A percentile compares a stretch with the other conserved stretches of the same genome.
These are phyloP conservation scores for Cossypha caffra DNA, from an alignment of 2,797 vertebrate species.

Conservation along the genomic window DNA sequence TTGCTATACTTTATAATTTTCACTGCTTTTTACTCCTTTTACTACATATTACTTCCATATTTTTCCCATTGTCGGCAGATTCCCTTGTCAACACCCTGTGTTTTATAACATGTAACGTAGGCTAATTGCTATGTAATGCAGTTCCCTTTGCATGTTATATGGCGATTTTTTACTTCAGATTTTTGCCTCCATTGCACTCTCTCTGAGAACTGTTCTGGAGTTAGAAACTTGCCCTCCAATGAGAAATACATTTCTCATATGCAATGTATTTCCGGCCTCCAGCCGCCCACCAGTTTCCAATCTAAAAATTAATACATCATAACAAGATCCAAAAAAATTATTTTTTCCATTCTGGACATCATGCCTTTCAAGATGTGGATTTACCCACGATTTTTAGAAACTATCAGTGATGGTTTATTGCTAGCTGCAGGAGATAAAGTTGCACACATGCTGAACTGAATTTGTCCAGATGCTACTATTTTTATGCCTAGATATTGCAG, in stretches of 20 bases:
- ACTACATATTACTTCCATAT: neutral
- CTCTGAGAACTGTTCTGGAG: neutral
- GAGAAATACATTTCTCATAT: neutral
- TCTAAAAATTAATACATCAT: neutral
- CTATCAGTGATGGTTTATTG: neutral
- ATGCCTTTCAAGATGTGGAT: neutral
- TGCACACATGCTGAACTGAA: neutral
- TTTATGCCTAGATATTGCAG: constrained; percentile 1
- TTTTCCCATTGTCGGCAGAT: neutral
- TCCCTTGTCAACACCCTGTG: neutral
- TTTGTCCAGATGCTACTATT: constrained; percentile 3
- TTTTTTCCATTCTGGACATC: neutral
- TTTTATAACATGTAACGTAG: neutral
- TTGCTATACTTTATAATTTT: neutral
- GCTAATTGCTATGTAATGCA: neutral
- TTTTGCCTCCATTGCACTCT: neutral
- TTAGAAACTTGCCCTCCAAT: neutral
- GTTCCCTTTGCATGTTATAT: neutral
- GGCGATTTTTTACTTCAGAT: neutral
- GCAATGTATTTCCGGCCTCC: neutral
- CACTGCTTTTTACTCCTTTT: neutral
- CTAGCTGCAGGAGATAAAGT: neutral
- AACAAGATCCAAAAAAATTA: neutral
- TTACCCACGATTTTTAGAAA: neutral
- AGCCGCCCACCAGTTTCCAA: neutral